Conservation (phyloP, 2,113 vertebrate genomes). For the Okapia johnstoni region DNA sequence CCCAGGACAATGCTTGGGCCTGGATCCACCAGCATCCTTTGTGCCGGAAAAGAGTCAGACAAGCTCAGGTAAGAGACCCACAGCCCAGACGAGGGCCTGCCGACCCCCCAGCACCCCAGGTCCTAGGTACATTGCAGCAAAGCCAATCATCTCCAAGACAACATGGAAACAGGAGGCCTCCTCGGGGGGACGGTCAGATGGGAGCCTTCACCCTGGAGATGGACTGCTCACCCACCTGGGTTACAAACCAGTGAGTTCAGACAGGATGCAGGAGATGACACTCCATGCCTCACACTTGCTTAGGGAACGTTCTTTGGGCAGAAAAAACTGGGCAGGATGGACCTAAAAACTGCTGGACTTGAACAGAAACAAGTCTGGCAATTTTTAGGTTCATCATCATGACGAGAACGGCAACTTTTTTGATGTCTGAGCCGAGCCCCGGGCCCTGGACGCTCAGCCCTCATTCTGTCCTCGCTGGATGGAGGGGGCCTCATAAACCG, state of each 20-base stretch:
- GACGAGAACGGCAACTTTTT: background rate
- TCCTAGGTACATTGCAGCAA: accelerated
- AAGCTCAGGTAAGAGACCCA: background rate
- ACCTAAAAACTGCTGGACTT: background rate
- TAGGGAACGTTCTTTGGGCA: background rate
- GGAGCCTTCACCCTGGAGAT: background rate
- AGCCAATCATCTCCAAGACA: background rate
- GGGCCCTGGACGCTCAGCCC: accelerated
- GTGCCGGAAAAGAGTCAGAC: background rate
- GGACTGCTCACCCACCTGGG: accelerated
- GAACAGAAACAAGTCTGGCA: background rate
- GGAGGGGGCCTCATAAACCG: background rate
- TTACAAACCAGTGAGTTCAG: background rate
- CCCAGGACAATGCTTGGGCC: background rate
- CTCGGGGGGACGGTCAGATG: accelerated
- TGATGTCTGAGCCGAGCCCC: background rate
- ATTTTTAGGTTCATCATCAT: background rate
- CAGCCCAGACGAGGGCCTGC: accelerated
- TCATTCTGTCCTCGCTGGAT: accelerated
- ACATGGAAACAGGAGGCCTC: background rate
- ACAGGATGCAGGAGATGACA: accelerated
- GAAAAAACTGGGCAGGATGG: background rate
- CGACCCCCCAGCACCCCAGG: background rate
- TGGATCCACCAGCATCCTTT: background rate
- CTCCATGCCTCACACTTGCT: accelerated